Base-by-base conservation (phyloP, 2,888 invertebrate species). In the Acrobasis repandana region DNA sequence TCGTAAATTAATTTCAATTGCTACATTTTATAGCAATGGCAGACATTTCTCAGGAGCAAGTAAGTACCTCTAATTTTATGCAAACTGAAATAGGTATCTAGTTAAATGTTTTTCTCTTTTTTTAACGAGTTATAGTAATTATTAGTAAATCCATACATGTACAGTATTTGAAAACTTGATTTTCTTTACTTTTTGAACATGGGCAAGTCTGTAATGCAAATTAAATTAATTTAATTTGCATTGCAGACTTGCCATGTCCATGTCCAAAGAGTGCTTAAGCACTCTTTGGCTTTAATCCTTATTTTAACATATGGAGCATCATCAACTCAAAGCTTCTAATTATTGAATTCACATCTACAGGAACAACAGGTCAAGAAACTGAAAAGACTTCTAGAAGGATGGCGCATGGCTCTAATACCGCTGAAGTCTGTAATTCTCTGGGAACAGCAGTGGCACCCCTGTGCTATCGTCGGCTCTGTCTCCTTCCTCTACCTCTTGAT, bases 361-460 rank as follows among this genome's bases (percentile, higher is more conserved):
- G 96, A 96, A 74, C 94, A 94, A 69, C 94, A 95, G 78, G 94
- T 95, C 65, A 95, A 95, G 75, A 95, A 94, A 77, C 79, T 96
- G 60, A 96, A 95, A 77, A 92, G 95, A 67, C 93, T 94, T 66
- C 83, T 96, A 72, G 96, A 96, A 77, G 94, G 94, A 49, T 96
- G 95, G 95, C 94, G 96, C 63, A 95, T 96, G 88, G 92, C 96
- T n/a, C 90, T 96, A 58, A 81, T 96, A 38, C 93, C 94, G 0
- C 70, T 94, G 14, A 94, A 96, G 77, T 95, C 95, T 0, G 85
- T 96, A 20, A 85, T 97, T 33, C 84, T 96, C 61, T 98, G 98
- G 98, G 96, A 97, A 74, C 95, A 96, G 74, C 95, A 95, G 66
- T 96, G 96, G 94, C 95, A 97, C 84, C 97, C 98, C 38, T 95